Percentiles rank a stretch among this genome's conserved stretches.
phyloP scores from a whole-genome alignment of 2,888 invertebrate genomes.

The Xanthorhoe spadicearia region DNA sequence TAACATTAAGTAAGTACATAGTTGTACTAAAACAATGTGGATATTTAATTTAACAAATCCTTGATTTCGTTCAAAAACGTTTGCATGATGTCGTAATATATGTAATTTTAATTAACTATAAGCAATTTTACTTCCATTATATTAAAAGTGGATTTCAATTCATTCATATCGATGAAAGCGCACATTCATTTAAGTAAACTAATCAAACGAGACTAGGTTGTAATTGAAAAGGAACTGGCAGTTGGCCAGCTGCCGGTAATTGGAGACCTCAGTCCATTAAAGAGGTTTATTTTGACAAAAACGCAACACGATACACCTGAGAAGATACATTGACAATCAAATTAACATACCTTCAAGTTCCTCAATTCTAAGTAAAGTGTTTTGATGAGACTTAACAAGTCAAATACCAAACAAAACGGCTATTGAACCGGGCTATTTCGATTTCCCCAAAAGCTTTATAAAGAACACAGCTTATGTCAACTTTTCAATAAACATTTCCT shows the following conservation, averaged over 20 bases:
- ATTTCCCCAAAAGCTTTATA: slow-evolving; percentile 30
- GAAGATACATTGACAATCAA: slow-evolving; percentile 17
- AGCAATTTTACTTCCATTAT: too few species aligned
- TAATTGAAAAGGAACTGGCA: slow-evolving; percentile 36
- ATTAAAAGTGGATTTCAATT: too few species aligned
- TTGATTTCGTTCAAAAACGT: too few species aligned
- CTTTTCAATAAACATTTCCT: slow-evolving; percentile 50
- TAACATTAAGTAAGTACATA: too few species aligned
- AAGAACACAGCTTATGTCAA: slow-evolving; percentile 52
- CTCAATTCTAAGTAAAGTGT: background rate
- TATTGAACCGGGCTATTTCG: slow-evolving; percentile 1
- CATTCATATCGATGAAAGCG: slow-evolving; percentile 14
- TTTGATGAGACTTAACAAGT: background rate
- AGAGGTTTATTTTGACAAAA: slow-evolving; percentile 35
- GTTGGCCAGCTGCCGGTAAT: slow-evolving; percentile 33
- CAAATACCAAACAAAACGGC: background rate
- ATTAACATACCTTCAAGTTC: background rate
- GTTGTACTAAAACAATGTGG: too few species aligned
- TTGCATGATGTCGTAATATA: too few species aligned
- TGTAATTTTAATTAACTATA: too few species aligned
- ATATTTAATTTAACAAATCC: too few species aligned
- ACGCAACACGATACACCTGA: slow-evolving; percentile 36
- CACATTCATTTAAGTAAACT: slow-evolving; percentile 27
- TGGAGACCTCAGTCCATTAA: slow-evolving; percentile 37
- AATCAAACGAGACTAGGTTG: slow-evolving; percentile 33